These are phyloP conservation scores for Quadroppia sp. DNA, from an alignment of 2,888 invertebrate genomes.

Conservation along the genomic window DNA sequence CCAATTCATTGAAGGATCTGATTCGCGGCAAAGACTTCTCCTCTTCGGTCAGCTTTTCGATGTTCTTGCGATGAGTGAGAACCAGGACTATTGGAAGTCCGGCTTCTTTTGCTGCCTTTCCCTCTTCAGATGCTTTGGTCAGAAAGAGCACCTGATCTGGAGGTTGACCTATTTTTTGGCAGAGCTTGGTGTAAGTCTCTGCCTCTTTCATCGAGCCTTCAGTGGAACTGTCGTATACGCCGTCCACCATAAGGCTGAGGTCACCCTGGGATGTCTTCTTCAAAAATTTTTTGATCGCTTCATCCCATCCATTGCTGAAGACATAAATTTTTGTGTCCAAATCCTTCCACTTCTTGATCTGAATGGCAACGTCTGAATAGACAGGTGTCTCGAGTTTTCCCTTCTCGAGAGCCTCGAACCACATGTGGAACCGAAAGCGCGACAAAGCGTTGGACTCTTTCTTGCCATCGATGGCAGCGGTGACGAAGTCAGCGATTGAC, in stretches of 20 bases:
- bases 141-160: conserved; percentile 31
- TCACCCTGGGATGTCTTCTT: conserved; percentile 39
- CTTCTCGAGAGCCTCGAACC: conserved; percentile 41
- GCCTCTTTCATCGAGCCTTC: conserved; percentile 9
- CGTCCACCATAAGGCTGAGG: conserved; percentile 39
- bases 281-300: conserved; percentile 36
- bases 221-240: conserved; percentile 34
- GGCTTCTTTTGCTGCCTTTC: conserved; percentile 30
- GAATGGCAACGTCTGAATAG: conserved; percentile 42
- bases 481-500: conserved; percentile 22
- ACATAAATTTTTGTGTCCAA: conserved; percentile 39
- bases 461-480: neutral
- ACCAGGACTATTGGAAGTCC: conserved; percentile 37
- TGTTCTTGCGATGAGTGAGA: conserved; percentile 36
- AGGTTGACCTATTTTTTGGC: neutral
- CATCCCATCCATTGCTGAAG: conserved; percentile 36
- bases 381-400: conserved; percentile 25
- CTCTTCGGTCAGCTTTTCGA: conserved; percentile 35
- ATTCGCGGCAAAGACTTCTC: conserved; percentile 37
- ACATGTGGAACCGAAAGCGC: conserved; percentile 39
- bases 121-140: conserved; percentile 37
- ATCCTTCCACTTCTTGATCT: conserved; percentile 39
- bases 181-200: conserved; percentile 17
- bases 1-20: conserved; percentile 40
- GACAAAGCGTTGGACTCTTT: conserved; percentile 18